Conservation (phyloP, 2,797 vertebrate genomes). For the Myoxocephalus aenaeus region DNA sequence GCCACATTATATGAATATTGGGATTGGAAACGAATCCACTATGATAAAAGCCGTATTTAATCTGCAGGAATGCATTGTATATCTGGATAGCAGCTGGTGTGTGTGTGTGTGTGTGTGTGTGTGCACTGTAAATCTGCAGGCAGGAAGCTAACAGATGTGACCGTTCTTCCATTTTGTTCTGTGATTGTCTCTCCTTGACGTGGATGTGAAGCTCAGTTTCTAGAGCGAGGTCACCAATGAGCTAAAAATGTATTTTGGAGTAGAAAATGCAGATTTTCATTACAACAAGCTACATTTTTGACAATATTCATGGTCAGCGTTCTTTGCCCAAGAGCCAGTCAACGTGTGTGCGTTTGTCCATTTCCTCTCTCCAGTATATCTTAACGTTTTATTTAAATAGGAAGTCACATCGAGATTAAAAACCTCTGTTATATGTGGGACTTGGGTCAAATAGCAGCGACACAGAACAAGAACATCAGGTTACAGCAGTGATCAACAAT, state of each 20-base stretch:
- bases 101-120: slow-evolving; percentile 4
- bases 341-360: neutral
- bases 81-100: slow-evolving; percentile 76
- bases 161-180: slow-evolving; percentile 38
- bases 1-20: slow-evolving; percentile 28
- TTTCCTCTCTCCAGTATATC: neutral
- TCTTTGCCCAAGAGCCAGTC: neutral
- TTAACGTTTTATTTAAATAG: neutral
- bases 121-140: slow-evolving; percentile 43
- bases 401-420: neutral
- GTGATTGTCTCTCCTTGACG: slow-evolving; percentile 15
- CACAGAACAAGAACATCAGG: neutral
- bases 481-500: neutral
- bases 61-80: slow-evolving; percentile 73
- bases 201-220: slow-evolving; percentile 8
- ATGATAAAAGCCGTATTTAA: slow-evolving; percentile 55
- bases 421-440: neutral
- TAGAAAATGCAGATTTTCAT: neutral
- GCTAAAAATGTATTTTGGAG: neutral
- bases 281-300: neutral
- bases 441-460: neutral
- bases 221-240: slow-evolving; percentile 19
- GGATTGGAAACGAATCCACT: slow-evolving; percentile 26
- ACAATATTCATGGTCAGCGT: neutral
- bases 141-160: slow-evolving; percentile 56